Percentiles rank a stretch among this genome's conserved stretches.
phyloP scores from a whole-genome alignment of 2,113 vertebrate species.

The Saimiri boliviensis region DNA sequence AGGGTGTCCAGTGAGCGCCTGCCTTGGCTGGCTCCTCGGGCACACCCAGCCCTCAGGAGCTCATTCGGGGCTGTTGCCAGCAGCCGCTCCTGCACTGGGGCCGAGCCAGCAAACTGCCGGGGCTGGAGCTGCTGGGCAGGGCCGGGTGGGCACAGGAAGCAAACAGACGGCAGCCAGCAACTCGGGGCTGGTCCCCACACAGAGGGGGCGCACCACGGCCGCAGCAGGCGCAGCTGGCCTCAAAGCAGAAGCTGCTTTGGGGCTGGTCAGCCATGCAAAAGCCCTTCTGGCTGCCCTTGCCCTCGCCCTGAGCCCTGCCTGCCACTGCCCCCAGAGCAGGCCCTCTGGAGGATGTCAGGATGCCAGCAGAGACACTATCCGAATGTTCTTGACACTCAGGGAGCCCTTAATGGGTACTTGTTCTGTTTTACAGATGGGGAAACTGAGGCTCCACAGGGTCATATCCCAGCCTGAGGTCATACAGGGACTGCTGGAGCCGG shows the following conservation, averaged over 20 bases:
- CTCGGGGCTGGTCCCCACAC: background rate
- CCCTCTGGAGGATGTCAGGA: rapidly evolving
- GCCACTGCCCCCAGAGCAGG: rapidly evolving
- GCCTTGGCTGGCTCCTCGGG: background rate
- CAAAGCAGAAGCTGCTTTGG: background rate
- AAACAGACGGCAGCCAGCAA: background rate
- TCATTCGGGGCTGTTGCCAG: background rate
- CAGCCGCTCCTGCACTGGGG: background rate
- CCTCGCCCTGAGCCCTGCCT: background rate
- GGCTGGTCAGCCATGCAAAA: background rate
- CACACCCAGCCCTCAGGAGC: background rate
- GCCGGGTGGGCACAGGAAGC: background rate
- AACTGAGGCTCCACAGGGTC: background rate
- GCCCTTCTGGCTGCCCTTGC: background rate
- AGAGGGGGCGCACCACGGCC: rapidly evolving
- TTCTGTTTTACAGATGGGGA: background rate
- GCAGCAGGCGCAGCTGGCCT: background rate
- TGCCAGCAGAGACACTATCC: rapidly evolving
- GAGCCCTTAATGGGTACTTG: too few species aligned
- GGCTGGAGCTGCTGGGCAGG: too few species aligned
- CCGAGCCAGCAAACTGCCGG: background rate
- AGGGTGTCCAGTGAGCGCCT: background rate
- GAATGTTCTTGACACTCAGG: rapidly evolving
- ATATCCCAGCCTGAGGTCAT: background rate
- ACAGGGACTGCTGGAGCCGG: rapidly evolving